phyloP scores from a whole-genome alignment of 2,888 invertebrate genomes.

The Leptinotarsa rubiginosa region DNA sequence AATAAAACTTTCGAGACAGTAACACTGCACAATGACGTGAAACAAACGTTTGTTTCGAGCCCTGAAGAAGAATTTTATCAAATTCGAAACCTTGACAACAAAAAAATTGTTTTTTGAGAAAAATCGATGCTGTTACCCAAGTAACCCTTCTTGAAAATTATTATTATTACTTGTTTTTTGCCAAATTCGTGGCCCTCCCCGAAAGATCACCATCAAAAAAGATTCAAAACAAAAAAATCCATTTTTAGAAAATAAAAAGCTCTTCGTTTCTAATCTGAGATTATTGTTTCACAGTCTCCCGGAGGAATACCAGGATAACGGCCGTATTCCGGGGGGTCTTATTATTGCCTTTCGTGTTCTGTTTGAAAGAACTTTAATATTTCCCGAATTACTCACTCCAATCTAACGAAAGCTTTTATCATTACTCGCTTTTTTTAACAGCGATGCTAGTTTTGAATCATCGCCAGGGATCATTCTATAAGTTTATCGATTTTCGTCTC shows the following conservation, averaged over 20 bases:
- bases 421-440: constrained; percentile 47
- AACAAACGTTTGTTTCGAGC: too few relatives aligned
- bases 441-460: constrained; percentile 40
- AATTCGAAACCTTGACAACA: too few relatives aligned
- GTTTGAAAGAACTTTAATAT: constrained; percentile 50
- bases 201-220: not conserved
- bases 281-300: constrained; percentile 64
- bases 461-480: constrained; percentile 42
- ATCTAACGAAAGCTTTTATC: constrained; percentile 50
- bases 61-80: too few relatives aligned
- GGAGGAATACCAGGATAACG: constrained; percentile 62
- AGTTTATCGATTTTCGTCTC: constrained; percentile 36
- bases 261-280: constrained; percentile 65
- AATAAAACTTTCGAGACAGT: too few relatives aligned
- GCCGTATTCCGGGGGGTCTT: constrained; percentile 52
- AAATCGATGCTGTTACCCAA: too few relatives aligned
- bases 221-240: not conserved
- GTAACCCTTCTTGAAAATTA: too few relatives aligned
- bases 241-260: constrained; percentile 59
- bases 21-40: too few relatives aligned
- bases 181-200: not conserved
- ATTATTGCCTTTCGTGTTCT: constrained; percentile 56
- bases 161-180: too few relatives aligned
- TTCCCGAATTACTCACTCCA: constrained; percentile 51
- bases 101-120: too few relatives aligned